Base-by-base conservation (phyloP, 2,888 invertebrate genomes). In the Argynnis bischoffii region DNA sequence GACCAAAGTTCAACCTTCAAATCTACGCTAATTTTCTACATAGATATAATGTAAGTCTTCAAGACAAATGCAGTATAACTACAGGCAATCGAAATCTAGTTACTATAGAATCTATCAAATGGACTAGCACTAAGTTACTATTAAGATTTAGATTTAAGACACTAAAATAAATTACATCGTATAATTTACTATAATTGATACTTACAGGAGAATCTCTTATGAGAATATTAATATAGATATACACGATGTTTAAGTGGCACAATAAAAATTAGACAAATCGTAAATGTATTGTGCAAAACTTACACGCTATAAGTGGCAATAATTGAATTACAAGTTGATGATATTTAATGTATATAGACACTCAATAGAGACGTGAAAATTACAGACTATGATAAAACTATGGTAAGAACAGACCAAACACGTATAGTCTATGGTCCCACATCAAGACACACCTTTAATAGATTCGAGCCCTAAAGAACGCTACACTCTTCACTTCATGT, bases 1-100 rank as follows among this genome's bases (percentile, higher is more conserved):
- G 92, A 92, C 92, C 92, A 92, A 91, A 89, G 84, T 91, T 92
- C 92, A 92, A 92, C 92, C 92, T 88, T 92, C 87, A 84, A 82
- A 83, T 88, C 86, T 81, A 84, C 79, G 82, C 78, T 76, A 78
- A 76, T 73, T 72, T 73, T 76, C 78, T 79, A 78, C 72, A 70
- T 57, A 72, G 69, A 70, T 61, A 26, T 26, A 70, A 63, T 56
- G 69, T 69, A 56, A 69, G 68, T 73, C 74, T 75, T 76, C 66
- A 71, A 74, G 70, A 73, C 72, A 69, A 73, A 66, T 72, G 67
- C 67, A 66, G 68, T 67, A 68, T 66, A 59, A 59, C 69, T 73
- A 74, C 72, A 74, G 75, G 74, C 76, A 66, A 74, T 78, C 76
- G 69, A 77, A 78, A 78, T 74, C 71, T 76, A 72, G 65, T 67